A percentile compares a stretch with the other conserved stretches of the same genome.
Evolutionary conservation across 2,797 vertebrate species (phyloP).

Genomic region (Gallirallus australis): DNA sequence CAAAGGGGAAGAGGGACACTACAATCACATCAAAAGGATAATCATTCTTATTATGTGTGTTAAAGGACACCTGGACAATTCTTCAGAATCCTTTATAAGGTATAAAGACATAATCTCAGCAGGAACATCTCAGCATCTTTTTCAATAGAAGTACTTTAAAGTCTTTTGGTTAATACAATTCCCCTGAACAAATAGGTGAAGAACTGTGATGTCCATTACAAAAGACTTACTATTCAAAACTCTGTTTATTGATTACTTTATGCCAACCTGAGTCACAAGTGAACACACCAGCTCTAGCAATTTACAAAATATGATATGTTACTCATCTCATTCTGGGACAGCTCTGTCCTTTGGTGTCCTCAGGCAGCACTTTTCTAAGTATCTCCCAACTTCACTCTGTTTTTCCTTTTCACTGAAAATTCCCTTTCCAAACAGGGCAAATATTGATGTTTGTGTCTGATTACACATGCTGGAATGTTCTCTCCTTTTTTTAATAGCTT

Average conservation of each 20-base stretch:
- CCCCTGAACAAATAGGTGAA: background rate
- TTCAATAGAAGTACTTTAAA: background rate
- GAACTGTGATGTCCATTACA: background rate
- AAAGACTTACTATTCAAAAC: constrained; percentile 5
- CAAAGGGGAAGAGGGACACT: background rate
- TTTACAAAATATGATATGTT: background rate
- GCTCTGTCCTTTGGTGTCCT: background rate
- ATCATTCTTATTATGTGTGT: background rate
- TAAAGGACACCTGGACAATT: constrained; percentile 37
- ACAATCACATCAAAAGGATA: constrained; percentile 18
- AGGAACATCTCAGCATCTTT: background rate
- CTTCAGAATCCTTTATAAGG: background rate
- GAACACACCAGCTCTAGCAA: background rate
- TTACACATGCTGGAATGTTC: background rate
- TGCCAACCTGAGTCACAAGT: background rate
- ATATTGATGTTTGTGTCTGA: background rate
- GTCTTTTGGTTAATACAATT: background rate
- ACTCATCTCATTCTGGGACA: background rate
- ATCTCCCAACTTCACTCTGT: background rate
- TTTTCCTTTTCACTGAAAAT: background rate
- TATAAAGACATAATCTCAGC: constrained; percentile 35
- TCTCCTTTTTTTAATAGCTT: background rate
- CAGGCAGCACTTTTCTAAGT: background rate
- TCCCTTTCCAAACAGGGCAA: background rate
- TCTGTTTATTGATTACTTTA: constrained; percentile 30